phyloP scores from a whole-genome alignment of 2,888 invertebrate species.

The Pardosa pseudoannulata region DNA sequence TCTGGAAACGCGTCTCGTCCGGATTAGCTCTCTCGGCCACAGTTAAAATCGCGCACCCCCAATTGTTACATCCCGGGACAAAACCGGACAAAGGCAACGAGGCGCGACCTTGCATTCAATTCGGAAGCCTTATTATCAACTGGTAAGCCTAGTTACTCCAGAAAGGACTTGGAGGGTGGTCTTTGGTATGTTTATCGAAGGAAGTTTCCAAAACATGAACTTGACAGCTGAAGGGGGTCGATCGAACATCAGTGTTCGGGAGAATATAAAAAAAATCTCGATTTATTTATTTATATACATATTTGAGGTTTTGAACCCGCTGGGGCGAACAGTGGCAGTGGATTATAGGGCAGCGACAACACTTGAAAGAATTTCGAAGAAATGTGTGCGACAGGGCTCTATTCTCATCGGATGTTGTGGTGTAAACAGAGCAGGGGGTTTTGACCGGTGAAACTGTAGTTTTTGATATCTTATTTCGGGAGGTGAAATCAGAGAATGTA shows the following conservation, averaged over 20 bases:
- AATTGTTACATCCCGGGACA: constrained; percentile 36
- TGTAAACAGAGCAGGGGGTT: background rate
- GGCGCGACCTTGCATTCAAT: background rate
- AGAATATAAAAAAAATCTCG: background rate
- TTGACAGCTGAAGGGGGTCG: constrained; percentile 39
- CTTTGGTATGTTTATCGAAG: constrained; percentile 61
- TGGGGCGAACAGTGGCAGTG: background rate
- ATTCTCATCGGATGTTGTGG: background rate
- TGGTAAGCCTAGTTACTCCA: constrained; percentile 35
- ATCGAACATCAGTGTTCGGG: background rate
- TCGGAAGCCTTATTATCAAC: constrained; percentile 55
- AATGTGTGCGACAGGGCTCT: background rate
- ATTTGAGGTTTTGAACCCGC: constrained; percentile 11
- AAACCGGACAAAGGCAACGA: constrained; percentile 15
- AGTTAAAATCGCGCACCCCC: background rate
- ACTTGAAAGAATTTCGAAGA: background rate
- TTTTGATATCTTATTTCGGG: constrained; percentile 19
- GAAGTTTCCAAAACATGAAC: constrained; percentile 68
- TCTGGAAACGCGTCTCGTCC: background rate
- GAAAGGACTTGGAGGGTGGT: constrained; percentile 49
- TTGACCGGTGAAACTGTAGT: background rate
- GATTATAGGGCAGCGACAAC: background rate
- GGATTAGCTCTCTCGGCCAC: constrained; percentile 23
- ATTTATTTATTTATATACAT: constrained; percentile 68
- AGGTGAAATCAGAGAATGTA: too few species aligned